phyloP scores from a whole-genome alignment of 2,797 vertebrate species.

The Hemibagrus guttatus region DNA sequence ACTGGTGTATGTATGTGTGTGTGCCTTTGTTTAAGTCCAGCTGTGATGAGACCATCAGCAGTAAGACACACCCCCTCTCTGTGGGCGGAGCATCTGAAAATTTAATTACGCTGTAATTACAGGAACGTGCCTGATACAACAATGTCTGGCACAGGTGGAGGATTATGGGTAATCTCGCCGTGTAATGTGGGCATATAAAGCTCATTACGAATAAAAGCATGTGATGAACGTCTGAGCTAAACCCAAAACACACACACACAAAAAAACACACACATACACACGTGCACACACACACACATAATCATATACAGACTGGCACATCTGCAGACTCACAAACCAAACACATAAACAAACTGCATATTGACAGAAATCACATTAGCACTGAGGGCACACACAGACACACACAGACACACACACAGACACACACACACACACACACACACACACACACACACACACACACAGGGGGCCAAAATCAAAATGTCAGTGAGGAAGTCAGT shows the following conservation, averaged over 20 bases:
- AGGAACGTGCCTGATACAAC: too few species aligned
- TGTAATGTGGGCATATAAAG: neutral
- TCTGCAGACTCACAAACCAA: neutral
- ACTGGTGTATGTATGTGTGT: neutral
- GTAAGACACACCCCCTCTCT: neutral
- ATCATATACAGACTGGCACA: neutral
- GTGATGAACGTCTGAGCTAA: neutral
- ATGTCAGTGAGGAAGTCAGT: neutral
- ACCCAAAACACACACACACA: neutral
- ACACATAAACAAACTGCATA: neutral
- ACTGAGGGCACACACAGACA: neutral
- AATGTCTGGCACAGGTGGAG: neutral
- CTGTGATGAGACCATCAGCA: neutral
- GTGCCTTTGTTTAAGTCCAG: neutral
- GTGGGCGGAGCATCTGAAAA: neutral
- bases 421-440: neutral
- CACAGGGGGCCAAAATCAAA: neutral
- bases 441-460: neutral
- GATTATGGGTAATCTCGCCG: neutral
- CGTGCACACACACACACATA: conserved; percentile 7
- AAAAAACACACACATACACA: conserved; percentile 10
- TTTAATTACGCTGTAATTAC: neutral
- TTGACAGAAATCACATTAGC: conserved; percentile 6
- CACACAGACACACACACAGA: neutral
- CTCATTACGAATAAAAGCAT: conserved; percentile 3